Evolutionary conservation across 2,797 vertebrate genomes (phyloP).

Genomic region (Mormyrus proboscirostris): DNA sequence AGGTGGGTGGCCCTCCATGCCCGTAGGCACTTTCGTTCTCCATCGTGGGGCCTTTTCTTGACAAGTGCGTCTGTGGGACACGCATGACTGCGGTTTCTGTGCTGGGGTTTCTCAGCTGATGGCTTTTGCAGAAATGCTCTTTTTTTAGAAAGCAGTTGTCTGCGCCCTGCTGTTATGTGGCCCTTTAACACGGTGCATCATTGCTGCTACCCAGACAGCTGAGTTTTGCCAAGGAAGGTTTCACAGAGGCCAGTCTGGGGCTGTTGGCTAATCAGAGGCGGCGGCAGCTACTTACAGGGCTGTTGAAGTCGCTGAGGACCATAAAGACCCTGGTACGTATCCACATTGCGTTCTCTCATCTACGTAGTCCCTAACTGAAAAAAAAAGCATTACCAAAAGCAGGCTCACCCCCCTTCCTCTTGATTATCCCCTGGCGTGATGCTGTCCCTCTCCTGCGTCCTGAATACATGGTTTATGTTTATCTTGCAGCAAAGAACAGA

Average conservation of each 20-base stretch:
- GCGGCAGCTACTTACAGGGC: constrained; percentile 83
- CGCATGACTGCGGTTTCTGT: not conserved
- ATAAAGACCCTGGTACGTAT: constrained; percentile 88
- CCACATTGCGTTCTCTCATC: too few relatives aligned
- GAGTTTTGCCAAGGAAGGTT: constrained; percentile 83
- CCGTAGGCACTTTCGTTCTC: not conserved
- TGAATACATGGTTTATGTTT: not conserved
- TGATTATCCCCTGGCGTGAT: not conserved
- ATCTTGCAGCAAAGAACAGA: constrained; percentile 90
- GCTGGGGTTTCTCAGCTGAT: not conserved
- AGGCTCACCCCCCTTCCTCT: not conserved
- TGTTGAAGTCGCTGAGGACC: constrained; percentile 92
- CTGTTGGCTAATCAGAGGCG: constrained; percentile 91
- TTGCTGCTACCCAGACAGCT: constrained; percentile 68
- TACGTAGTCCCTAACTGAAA: not conserved
- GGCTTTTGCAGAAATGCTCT: not conserved
- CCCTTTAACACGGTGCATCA: not conserved
- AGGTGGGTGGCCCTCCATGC: constrained; percentile 61
- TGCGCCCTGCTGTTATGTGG: not conserved
- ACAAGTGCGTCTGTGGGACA: not conserved
- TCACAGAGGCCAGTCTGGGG: constrained; percentile 91
- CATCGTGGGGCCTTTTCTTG: not conserved
- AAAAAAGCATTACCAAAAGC: not conserved
- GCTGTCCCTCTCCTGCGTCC: too few relatives aligned
- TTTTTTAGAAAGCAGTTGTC: not conserved